Conservation (phyloP, 1,140 invertebrate genomes). For the Brachionus manjavacas region DNA sequence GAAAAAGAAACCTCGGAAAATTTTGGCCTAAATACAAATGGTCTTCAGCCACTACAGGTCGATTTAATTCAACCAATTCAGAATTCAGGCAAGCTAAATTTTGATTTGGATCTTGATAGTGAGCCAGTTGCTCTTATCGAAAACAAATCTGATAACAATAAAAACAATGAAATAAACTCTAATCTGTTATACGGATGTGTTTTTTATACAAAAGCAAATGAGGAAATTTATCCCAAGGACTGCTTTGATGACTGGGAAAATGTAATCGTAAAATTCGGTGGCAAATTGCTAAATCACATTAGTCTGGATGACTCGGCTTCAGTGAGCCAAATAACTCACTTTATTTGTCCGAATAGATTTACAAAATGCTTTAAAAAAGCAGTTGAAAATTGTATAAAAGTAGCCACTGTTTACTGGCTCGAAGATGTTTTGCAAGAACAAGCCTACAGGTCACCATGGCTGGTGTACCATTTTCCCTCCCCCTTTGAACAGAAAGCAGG, state of each 20-base stretch:
- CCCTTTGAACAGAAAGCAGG: background rate
- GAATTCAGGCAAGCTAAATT: background rate
- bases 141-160: background rate
- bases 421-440: conserved; percentile 40
- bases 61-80: background rate
- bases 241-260: conserved; percentile 25
- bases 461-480: conserved; percentile 33
- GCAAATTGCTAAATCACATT: background rate
- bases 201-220: conserved; percentile 21
- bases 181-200: background rate
- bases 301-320: background rate
- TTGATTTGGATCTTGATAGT: background rate
- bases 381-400: background rate
- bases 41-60: conserved; percentile 4
- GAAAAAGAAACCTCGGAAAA: background rate
- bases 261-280: background rate
- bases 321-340: conserved; percentile 2
- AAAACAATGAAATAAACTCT: background rate
- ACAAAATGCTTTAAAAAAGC: conserved; percentile 23
- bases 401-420: conserved; percentile 23
- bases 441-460: background rate
- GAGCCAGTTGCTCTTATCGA: background rate
- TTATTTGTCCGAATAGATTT: conserved; percentile 22
- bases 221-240: background rate
- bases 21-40: conserved; percentile 7